These are phyloP conservation scores for Nomada ferruginata DNA, from an alignment of 2,888 invertebrate genomes.

Conservation along the genomic window DNA sequence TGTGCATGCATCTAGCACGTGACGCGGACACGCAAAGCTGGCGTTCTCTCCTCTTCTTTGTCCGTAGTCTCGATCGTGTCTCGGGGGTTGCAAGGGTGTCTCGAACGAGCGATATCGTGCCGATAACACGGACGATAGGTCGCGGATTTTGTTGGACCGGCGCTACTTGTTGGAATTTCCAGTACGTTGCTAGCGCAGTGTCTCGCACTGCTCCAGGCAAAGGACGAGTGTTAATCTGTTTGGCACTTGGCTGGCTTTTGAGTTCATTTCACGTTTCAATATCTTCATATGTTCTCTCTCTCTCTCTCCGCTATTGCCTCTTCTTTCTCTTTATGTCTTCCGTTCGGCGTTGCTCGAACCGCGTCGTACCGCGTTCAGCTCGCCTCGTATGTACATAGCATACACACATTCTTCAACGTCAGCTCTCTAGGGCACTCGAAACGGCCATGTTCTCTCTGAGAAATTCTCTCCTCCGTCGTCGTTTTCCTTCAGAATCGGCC, in stretches of 20 bases:
- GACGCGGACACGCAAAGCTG: not conserved
- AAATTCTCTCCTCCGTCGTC: not conserved
- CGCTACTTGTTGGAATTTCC: slow-evolving; percentile 71
- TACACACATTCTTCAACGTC: slow-evolving; percentile 5
- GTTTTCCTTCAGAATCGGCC: not conserved
- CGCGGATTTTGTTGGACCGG: slow-evolving; percentile 66
- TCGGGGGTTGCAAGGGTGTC: slow-evolving; percentile 25
- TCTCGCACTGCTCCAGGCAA: slow-evolving; percentile 56
- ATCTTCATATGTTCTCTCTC: slow-evolving; percentile 8
- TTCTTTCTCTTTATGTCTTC: slow-evolving; percentile 13
- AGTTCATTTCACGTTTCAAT: slow-evolving; percentile 51
- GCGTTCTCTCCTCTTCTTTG: not conserved
- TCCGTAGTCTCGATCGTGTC: not conserved
- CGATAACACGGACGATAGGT: not conserved
- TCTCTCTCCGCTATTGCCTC: not conserved
- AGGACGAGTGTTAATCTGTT: slow-evolving; percentile 53
- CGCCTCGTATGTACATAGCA: slow-evolving; percentile 32
- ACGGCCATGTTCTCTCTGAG: not conserved
- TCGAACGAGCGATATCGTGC: slow-evolving; percentile 11
- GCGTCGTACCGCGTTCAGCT: slow-evolving; percentile 28
- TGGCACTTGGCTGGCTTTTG: slow-evolving; percentile 66
- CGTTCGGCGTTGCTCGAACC: slow-evolving; percentile 30
- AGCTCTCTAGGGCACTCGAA: not conserved
- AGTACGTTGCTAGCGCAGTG: slow-evolving; percentile 53
- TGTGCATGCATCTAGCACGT: not conserved